Evolutionary conservation across 2,888 invertebrate genomes (phyloP).

Genomic region (Cryptus viduatorius): DNA sequence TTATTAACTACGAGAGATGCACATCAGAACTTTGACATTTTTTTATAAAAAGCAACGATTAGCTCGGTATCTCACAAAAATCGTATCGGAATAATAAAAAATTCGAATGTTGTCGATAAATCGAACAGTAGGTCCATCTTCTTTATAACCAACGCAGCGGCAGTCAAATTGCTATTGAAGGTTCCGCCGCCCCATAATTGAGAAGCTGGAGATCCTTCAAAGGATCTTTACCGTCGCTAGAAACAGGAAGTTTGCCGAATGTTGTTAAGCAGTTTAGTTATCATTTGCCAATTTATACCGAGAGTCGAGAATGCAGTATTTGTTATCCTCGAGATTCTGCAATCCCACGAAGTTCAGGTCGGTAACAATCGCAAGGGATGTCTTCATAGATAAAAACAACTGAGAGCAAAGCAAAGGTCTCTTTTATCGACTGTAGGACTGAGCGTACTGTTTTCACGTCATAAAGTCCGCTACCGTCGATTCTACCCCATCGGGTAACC

Average conservation of each 20-base stretch:
- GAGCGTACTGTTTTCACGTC: background rate
- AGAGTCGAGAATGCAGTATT: background rate
- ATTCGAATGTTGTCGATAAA: background rate
- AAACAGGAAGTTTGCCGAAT: background rate
- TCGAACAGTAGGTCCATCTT: background rate
- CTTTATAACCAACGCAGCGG: background rate
- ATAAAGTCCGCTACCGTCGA: background rate
- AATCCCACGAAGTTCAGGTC: background rate
- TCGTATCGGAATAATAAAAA: background rate
- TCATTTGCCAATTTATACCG: background rate
- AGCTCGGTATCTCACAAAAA: background rate
- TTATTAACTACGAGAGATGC: too few relatives aligned
- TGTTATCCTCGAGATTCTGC: constrained; percentile 1
- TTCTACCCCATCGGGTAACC: constrained; percentile 7
- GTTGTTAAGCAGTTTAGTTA: background rate
- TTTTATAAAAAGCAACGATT: background rate
- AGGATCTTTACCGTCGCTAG: background rate
- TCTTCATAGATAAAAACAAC: background rate
- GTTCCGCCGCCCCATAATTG: background rate
- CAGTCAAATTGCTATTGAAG: background rate
- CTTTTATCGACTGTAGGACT: constrained; percentile 45
- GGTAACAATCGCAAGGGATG: background rate
- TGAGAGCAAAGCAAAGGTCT: background rate
- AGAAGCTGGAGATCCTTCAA: background rate
- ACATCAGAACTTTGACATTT: too few relatives aligned